Base-by-base conservation (phyloP, 2,113 vertebrate species). In the Engystomops pustulosus region DNA sequence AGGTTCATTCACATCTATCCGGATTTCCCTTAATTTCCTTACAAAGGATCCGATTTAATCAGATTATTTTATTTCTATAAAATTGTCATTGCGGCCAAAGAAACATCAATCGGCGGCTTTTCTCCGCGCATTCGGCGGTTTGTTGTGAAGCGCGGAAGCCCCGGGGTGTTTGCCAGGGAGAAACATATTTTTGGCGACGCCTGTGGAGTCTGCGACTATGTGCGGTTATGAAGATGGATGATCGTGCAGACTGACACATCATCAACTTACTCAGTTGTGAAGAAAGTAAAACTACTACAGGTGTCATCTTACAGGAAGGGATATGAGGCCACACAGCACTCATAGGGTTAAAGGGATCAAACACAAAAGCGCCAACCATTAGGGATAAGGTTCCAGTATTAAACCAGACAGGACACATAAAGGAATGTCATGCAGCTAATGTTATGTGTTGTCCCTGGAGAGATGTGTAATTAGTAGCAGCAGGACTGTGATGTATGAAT, bases 21-120 rank as follows among this genome's bases (percentile, higher is more conserved):
- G 23, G 32, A 38, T 65, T 55, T 72, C 80, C 34, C 36, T 27
- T 82, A 55, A 82, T 82, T 71, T 69, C 18, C 20, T 36, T 69
- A 69, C 62, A 81, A 72, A 72, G 36, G 49, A 72, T 74, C 38
- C 23, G 27, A 72, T 82, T 82, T 82, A 82, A 74, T 82, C 80
- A 82, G 80, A 71, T 82, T 82, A 45, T 82, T 81, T 81, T 49
- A 2, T 67, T 67, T 38, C 25, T 12, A 45, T 23, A 70, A 82
- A 45, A 60, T 38, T 38, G 1, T 44, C 30, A 72, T 58, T 58
- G 14, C 51, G 4, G 68, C 65, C 44, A 70, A 81, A 36, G 69
- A 72, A 41, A 20, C 68, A 82, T 82, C 34, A 82, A 53, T 58
- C 14, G 32, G 9, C 14, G 25, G 47, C 36, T 25, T 45, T 25